Percentiles rank a stretch among this genome's conserved stretches.
Evolutionary conservation across 2,113 vertebrate species (phyloP).

Genomic region (Carassius auratus): DNA sequence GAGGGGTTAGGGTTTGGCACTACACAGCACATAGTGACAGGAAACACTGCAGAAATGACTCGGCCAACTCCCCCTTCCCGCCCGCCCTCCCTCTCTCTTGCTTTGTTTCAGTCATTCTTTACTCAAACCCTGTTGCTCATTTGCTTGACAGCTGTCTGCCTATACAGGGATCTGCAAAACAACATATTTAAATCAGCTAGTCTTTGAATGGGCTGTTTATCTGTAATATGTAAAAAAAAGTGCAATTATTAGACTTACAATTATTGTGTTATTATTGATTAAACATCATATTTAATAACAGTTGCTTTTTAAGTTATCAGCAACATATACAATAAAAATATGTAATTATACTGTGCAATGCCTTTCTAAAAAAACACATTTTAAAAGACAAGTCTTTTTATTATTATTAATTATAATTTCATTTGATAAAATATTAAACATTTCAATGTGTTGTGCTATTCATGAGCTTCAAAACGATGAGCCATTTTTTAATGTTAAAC

Average conservation of each 20-base stretch:
- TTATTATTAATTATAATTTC: too few species aligned
- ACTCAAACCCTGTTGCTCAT: not conserved
- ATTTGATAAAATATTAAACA: too few species aligned
- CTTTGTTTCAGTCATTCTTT: not conserved
- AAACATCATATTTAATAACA: too few species aligned
- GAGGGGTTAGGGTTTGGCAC: conserved; percentile 42
- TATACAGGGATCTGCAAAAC: not conserved
- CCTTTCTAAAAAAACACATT: not conserved
- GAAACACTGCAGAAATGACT: conserved; percentile 38
- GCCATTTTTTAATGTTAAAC: not conserved
- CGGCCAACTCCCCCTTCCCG: not conserved
- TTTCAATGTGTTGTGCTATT: not conserved
- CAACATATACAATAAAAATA: not conserved
- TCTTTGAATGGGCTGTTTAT: not conserved
- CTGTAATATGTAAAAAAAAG: not conserved
- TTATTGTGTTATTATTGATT: too few species aligned
- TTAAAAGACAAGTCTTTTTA: not conserved
- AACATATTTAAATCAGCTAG: not conserved
- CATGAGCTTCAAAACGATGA: not conserved
- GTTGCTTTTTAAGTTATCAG: not conserved
- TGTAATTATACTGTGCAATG: not conserved
- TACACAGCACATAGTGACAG: conserved; percentile 61
- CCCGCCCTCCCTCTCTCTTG: conserved; percentile 9
- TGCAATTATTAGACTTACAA: too few species aligned
- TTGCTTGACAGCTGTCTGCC: conserved; percentile 28